These are phyloP conservation scores for Gorsachius magnificus DNA, from an alignment of 2,797 vertebrate species.

Conservation along the genomic window DNA sequence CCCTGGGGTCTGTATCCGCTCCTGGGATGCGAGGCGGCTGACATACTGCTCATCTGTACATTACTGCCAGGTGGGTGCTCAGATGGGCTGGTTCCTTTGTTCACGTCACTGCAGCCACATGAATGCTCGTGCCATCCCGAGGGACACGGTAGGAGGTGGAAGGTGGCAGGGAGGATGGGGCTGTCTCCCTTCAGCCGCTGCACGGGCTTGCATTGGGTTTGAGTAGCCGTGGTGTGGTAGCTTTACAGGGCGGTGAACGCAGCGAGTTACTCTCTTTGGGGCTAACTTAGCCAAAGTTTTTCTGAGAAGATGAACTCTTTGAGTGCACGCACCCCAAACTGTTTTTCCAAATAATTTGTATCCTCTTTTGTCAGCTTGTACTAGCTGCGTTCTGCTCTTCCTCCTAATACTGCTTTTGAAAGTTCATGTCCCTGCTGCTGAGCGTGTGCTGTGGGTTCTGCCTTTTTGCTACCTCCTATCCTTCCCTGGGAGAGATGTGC, in stretches of 20 bases:
- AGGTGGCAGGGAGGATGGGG: neutral
- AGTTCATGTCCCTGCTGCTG: neutral
- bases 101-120: accelerated
- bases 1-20: too few species aligned
- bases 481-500: neutral
- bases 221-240: too few species aligned
- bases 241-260: accelerated
- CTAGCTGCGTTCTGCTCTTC: accelerated
- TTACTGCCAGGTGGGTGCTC: neutral
- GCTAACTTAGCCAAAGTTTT: neutral
- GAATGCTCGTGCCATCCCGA: neutral
- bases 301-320: neutral
- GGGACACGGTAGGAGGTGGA: accelerated
- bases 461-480: neutral
- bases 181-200: accelerated
- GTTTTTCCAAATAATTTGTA: neutral
- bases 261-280: neutral
- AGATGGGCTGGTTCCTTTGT: neutral
- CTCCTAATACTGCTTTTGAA: accelerated
- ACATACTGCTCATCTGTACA: accelerated
- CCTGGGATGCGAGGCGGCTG: neutral
- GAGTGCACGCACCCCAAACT: neutral
- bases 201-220: neutral
- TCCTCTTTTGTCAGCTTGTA: neutral
- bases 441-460: accelerated